Base-by-base conservation (phyloP, 2,797 vertebrate genomes). In the Artibeus jamaicensis region DNA sequence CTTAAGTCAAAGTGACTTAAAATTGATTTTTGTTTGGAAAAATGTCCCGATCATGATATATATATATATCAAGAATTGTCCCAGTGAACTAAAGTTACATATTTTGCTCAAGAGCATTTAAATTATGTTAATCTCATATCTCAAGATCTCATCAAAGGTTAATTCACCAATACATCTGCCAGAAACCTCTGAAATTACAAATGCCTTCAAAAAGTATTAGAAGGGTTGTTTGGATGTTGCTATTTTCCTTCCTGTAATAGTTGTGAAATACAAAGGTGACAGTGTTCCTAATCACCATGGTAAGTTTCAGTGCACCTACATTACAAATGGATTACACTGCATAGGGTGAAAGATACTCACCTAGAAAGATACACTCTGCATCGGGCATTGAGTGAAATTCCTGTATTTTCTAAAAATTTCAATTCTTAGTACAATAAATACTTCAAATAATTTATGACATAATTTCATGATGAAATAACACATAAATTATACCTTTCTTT, bases 131-230 rank as follows among this genome's bases (percentile, higher is more conserved):
- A 95, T 98, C 98, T 94, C 97, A 96, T 98, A 98, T 98, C 96
- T 91, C 96, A 98, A 97, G 86, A 96, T 97, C 87, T 97, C 97
- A 97, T 96, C 97, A 89, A 98, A 98, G 96, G 89, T 97, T 98
- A 98, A 98, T 98, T 98, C 98, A 98, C 93, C 85, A 98, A 98
- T 96, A 97, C 92, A 97, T 97, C 96, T 98, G 95, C 97, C 96
- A 98, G 94, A 98, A 98, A 98, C 82, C 0, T 96, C 65, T 57
- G 93, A 98, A 97, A 97, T 88, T 96, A 96, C 82, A 97, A 98
- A 97, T 97, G 91, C 85, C 94, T 98, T 96, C 93, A 97, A 97
- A 98, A 97, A 96, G 85, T 95, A 7, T 97, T 97, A 96, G 70
- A 97, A 83, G 96, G 57, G 97, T 90, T 97, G 46, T 91, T 91